Conservation (phyloP, 2,888 invertebrate species). For the Pterobdella sp. region DNA sequence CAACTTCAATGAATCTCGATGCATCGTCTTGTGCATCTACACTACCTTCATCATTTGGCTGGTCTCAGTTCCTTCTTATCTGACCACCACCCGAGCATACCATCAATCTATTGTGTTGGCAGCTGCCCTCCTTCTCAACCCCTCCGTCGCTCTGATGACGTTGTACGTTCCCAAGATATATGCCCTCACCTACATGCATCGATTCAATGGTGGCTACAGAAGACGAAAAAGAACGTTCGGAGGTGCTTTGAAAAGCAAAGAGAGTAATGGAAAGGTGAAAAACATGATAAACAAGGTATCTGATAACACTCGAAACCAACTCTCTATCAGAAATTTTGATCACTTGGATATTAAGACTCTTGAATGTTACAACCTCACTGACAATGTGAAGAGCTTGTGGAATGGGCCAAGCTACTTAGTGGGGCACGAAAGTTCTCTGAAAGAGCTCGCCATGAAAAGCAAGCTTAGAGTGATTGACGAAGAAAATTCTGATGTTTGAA, state of each 20-base stretch:
- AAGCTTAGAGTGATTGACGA: too few species aligned
- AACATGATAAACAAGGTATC: too few species aligned
- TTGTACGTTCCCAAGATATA: constrained; percentile 41
- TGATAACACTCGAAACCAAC: too few species aligned
- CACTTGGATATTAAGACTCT: too few species aligned
- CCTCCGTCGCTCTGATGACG: constrained; percentile 38
- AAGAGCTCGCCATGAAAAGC: too few species aligned
- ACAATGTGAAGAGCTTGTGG: too few species aligned
- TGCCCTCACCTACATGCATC: constrained; percentile 33
- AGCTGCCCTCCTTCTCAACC: constrained; percentile 39
- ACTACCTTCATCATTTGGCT: constrained; percentile 43
- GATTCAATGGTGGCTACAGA: neutral
- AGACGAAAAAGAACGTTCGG: neutral
- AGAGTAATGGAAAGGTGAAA: neutral
- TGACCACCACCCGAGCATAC: constrained; percentile 38
- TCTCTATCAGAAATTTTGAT: too few species aligned
- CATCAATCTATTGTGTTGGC: constrained; percentile 38
- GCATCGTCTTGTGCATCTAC: constrained; percentile 43
- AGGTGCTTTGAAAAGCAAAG: neutral
- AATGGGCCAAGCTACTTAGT: too few species aligned
- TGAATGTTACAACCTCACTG: too few species aligned
- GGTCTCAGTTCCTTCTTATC: constrained; percentile 43
- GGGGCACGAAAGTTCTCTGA: too few species aligned
- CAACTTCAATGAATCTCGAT: constrained; percentile 43
- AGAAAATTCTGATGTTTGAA: too few species aligned